phyloP scores from a whole-genome alignment of 2,888 invertebrate species.

The Pilophorus perplexus region DNA sequence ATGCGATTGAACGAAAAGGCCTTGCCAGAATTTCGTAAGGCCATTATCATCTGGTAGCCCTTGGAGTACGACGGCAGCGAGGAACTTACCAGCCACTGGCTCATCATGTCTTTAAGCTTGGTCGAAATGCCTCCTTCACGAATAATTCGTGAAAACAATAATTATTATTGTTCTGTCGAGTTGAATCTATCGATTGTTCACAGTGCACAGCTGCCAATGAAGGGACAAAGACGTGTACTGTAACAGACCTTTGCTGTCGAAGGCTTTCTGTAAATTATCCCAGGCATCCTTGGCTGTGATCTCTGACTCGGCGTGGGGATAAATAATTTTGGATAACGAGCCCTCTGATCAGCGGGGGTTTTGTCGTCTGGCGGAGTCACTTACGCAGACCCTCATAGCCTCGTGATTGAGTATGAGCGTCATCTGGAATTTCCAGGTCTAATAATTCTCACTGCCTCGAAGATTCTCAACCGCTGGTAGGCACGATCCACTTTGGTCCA shows the following conservation, averaged over 20 bases:
- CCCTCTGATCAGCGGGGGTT: not conserved
- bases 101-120: not conserved
- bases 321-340: not conserved
- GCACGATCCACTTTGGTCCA: not conserved
- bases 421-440: slow-evolving; percentile 1
- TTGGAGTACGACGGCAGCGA: slow-evolving; percentile 22
- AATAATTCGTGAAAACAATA: too few relatives aligned
- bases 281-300: not conserved
- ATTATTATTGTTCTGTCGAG: slow-evolving; percentile 28
- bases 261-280: not conserved
- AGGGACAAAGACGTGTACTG: not conserved
- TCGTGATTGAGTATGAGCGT: not conserved
- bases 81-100: slow-evolving; percentile 9
- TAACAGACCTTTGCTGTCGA: not conserved
- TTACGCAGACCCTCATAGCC: not conserved
- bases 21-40: not conserved
- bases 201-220: not conserved
- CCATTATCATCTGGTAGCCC: slow-evolving; percentile 22
- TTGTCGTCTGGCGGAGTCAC: too few relatives aligned
- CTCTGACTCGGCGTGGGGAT: not conserved
- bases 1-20: not conserved
- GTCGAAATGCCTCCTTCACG: slow-evolving; percentile 29
- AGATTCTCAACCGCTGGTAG: not conserved
- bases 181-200: not conserved
- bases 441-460: not conserved